phyloP scores from a whole-genome alignment of 2,113 vertebrate species.

The Nyctibius bracteatus region DNA sequence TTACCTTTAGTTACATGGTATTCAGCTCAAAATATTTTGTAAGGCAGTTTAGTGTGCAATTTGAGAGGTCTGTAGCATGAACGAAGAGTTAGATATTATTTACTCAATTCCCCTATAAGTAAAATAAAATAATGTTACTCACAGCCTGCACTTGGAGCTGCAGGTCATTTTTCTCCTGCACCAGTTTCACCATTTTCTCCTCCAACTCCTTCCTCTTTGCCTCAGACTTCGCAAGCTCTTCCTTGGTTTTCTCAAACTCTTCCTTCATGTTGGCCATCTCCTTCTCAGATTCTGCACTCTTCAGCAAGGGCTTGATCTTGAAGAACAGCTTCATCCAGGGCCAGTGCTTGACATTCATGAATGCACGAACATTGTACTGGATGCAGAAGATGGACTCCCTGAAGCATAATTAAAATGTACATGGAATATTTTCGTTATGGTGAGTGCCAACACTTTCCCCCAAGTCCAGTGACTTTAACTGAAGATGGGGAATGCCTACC shows the following conservation, averaged over 20 bases:
- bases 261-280: conserved; percentile 85
- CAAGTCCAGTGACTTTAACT: not conserved
- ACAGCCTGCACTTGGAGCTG: conserved; percentile 85
- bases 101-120: not conserved
- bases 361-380: conserved; percentile 86
- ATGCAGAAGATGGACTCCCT: conserved; percentile 83
- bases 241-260: conserved; percentile 87
- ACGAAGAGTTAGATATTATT: not conserved
- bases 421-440: not conserved
- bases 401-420: not conserved
- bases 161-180: conserved; percentile 86
- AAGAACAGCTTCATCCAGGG: conserved; percentile 87
- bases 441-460: not conserved
- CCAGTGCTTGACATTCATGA: conserved; percentile 93
- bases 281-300: conserved; percentile 82
- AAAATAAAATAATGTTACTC: not conserved
- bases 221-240: conserved; percentile 82
- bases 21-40: not conserved
- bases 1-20: not conserved
- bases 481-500: conserved; percentile 62
- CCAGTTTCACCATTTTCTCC: conserved; percentile 82
- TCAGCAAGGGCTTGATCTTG: conserved; percentile 84
- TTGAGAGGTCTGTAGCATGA: too few relatives aligned
- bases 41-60: not conserved
- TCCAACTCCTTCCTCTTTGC: conserved; percentile 83